Evolutionary conservation across 2,113 vertebrate species (phyloP), one percentile per base, ranked within the genome.

Genomic region (Salminus brasiliensis): DNA sequence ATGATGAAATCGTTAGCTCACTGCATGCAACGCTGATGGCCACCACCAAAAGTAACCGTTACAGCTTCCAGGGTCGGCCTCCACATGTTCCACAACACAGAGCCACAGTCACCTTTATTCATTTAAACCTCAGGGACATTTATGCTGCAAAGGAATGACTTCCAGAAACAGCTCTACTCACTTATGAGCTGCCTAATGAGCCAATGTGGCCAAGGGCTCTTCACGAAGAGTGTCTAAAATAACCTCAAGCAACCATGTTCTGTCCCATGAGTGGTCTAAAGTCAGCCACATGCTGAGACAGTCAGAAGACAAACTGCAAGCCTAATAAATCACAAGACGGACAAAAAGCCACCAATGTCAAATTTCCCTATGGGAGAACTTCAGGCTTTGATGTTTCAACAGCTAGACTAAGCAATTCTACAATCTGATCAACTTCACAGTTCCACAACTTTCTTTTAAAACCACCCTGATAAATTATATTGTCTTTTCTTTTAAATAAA

Each of bases 1-100:
- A 62, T 45, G 57, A 81, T 76, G 57, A 76, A 76, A 76, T 65
- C 45, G 21, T 81, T 76, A 53, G 55, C 66, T 76, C 21, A 67
- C 36, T 57, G 29, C 13, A 76, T 43, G 66, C 45, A 72, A 63
- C 7, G 10, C 9, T 9, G 23, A 62, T 13, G 34, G 21, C 34
- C 36, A 70, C 4, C 27, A 63, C 8, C 30, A 41, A 66, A 45
- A 6, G 18, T 32, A 41, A 41, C 23, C 23, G 39, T 4, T n/a
- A 39, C 60, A 21, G 15, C 62, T 66, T 34, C 13, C 62, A 23
- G 27, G 15, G 47, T n/a, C 29, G 23, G 30, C 15, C 1, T 7
- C 1, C 12, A 52, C 6, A 34, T 39, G 23, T n/a, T 52, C n/a
- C n/a, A n/a, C n/a, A 27, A 62, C 62, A 27, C 25, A 62, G 36